Evolutionary conservation across 30 jellyfish, hydroid and myxozoan genomes (phyloP), one percentile per base, ranked within the genome.

Genomic region (Calvadosia cruxmelitensis): DNA sequence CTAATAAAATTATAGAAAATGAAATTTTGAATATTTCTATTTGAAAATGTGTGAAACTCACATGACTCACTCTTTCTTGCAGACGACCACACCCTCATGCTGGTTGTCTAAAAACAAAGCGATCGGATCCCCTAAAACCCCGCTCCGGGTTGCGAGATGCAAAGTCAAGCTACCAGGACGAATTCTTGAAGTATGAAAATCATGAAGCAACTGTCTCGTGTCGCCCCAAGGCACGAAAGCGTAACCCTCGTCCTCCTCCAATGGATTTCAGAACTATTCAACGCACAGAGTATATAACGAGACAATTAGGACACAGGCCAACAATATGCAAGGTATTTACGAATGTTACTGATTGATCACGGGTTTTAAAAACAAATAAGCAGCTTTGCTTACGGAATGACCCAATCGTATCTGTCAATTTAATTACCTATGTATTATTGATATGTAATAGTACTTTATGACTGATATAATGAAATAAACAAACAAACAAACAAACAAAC

Each of bases 251-350:
- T 5, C 95, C 95, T 0, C 95, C 95, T n/a, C 67, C 81, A 5
- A 84, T 84, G 95, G 95, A 84, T 66, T 77, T 84, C 71, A 62
- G 95, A 49, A 84, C 95, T 52, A 76, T 79, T 3, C 76, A 84
- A 49, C 69, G 88, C 50, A 34, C 71, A 66, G 93, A 78, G 51
- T 84, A 69, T 33, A 77, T 65, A 29, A 31, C 31, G 3, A 53
- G 24, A 1, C 64, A 78, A 48, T 33, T 7, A 31, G 84, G 27
- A 12, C 93, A 72, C n/a, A 74, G 84, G 34, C 34, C 62, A 13
- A 78, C 77, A 64, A 88, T 93, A 52, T 84, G 93, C 77, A 84
- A 77, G 81, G 95, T 84, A 77, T 13, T 27, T 2, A 1, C 36
- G 3, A 0, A 23, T 48, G 12, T 48, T 12, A 12, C 61, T 48